Evolutionary conservation across 2,797 vertebrate species (phyloP), one percentile per base, ranked within the genome.

Genomic region (Ataeniobius toweri): DNA sequence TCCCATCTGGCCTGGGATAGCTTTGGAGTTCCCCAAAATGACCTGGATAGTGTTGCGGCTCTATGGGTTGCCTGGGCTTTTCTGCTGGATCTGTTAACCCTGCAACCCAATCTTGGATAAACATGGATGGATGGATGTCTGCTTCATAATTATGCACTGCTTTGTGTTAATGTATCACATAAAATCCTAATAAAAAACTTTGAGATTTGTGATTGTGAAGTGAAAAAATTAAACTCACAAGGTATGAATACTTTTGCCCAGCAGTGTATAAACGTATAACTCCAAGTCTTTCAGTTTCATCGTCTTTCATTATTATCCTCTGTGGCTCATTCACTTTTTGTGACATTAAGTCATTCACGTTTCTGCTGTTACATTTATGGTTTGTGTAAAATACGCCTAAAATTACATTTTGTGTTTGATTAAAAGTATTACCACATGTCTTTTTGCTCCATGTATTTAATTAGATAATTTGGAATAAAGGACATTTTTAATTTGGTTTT

Each of bases 281-380:
- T 53, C 18, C 16, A 58, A 20, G 53, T 59, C 28, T 74, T 68
- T 51, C 13, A 12, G 41, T 39, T 41, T 75, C 59, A 10, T 68
- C 61, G 53, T 82, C 48, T 58, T 53, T 14, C 48, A 50, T 74
- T 70, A 73, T 22, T 74, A 4, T 65, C 22, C 63, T 44, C 71
- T 55, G 68, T 63, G 73, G 73, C 71, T 79, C 59, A 73, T 61
- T 79, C 71, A 79, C 46, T 55, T 83, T 72, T 44, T 3, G 3
- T 41, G 24, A 51, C 67, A 48, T 79, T 78, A 73, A 77, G 55
- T 74, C 56, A 48, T 58, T 78, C 74, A 56, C 56, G 56, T 71
- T 79, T 63, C 48, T 65, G 71, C 77, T 46, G 51, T 72, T 59
- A 39, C 10, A 59, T 28, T 53, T 46, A 55, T 63, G 1, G 53